Evolutionary conservation across 1,140 invertebrate genomes (phyloP), one percentile per base, ranked within the genome.

Genomic region (Aphis gossypii): DNA sequence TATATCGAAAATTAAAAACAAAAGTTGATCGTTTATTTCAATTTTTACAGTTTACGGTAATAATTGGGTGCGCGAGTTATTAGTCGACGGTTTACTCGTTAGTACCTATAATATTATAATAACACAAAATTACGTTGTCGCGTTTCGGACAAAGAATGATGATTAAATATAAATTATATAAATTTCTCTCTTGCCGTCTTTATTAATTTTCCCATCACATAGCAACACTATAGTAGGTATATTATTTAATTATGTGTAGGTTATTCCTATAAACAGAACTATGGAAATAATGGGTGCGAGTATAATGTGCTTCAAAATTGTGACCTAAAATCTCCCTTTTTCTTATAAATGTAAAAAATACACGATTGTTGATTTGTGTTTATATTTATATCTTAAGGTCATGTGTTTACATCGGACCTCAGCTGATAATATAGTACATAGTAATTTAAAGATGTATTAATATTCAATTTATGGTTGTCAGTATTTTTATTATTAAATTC

Each of bases 1-100:
- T 93, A 93, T 93, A 93, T 93, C 35, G 92, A 93, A 93, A 93
- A 93, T 93, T 93, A 93, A 84, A 86, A 86, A 51, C n/a, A 0
- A 41, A 54, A 83, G 44, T 44, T 18, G 1, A 51, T 90, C 38
- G 56, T 68, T 68, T 68, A 68, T 68, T 90, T 56, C 1, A 11
- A 44, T 51, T 90, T 90, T 25, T 76, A 76, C 30, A 76, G 60
- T 76, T 76, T 76, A 76, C 25, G 25, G 68, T 44, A 46, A 90
- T 90, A 90, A 90, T 90, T 90, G 44, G 54, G 5, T n/a, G 38
- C 25, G 9, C 38, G 14, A 41, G 23, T 44, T 41, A 90, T 44
- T 41, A 38, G 89, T 46, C 41, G 23, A 25, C 51, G n/a, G 44
- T 60, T 90, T 44, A 46, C 88, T 89, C 35, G n/a, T 90, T 90